A percentile compares a stretch with the other conserved stretches of the same genome.
phyloP scores from a whole-genome alignment of 1,140 invertebrate species.

The Polypedilum pembai region DNA sequence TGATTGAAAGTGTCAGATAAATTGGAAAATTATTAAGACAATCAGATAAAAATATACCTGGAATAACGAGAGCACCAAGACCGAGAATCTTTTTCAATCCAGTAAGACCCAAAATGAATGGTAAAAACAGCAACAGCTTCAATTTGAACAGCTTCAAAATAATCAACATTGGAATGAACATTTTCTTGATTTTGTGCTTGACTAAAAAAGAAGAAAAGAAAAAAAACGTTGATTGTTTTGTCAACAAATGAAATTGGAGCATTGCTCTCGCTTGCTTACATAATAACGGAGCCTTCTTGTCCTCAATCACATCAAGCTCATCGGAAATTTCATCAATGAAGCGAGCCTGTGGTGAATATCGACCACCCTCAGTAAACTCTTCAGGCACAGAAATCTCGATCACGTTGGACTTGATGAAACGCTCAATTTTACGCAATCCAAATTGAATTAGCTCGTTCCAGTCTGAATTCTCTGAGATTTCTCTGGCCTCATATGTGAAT shows the following conservation, averaged over 20 bases:
- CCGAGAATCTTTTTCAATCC: constrained; percentile 76
- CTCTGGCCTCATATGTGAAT: constrained; percentile 56
- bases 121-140: constrained; percentile 69
- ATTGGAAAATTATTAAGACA: neutral
- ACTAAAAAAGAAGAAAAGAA: constrained; percentile 47
- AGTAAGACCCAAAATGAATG: constrained; percentile 68
- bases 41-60: constrained; percentile 47
- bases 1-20: neutral
- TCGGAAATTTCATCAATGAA: constrained; percentile 75
- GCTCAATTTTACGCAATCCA: constrained; percentile 59
- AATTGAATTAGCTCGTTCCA: constrained; percentile 73
- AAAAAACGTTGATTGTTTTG: neutral
- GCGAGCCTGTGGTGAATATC: constrained; percentile 58
- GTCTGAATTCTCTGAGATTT: constrained; percentile 56
- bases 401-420: constrained; percentile 66
- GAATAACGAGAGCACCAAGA: constrained; percentile 65
- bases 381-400: constrained; percentile 63
- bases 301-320: constrained; percentile 69
- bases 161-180: constrained; percentile 72
- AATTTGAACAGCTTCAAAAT: constrained; percentile 76
- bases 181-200: constrained; percentile 66
- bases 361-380: constrained; percentile 58
- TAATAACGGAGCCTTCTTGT: constrained; percentile 67
- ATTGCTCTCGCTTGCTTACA: constrained; percentile 53
- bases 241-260: neutral